phyloP scores from a whole-genome alignment of 1,140 invertebrate genomes.

The Druon quercuslanigerum region DNA sequence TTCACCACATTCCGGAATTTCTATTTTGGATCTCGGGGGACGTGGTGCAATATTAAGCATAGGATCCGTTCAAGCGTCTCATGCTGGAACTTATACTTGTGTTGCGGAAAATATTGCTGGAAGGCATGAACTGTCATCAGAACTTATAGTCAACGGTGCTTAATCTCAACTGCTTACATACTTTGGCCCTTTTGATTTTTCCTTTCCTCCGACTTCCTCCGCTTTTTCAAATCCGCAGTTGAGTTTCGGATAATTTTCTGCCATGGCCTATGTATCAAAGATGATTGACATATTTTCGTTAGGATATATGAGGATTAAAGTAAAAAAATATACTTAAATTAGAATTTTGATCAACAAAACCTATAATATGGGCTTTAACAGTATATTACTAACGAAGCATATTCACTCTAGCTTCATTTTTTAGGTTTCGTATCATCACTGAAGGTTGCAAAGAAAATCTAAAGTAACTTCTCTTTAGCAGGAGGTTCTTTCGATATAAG shows the following conservation, averaged over 20 bases:
- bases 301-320: no score
- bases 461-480: not conserved
- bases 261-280: slow-evolving; percentile 10
- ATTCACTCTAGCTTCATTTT: no score
- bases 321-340: no score
- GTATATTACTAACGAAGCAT: no score
- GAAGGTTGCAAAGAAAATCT: no score
- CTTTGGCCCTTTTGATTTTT: slow-evolving; percentile 50
- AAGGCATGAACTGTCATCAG: slow-evolving; percentile 78
- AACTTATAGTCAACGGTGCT: slow-evolving; percentile 84
- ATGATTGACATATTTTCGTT: slow-evolving; percentile 31
- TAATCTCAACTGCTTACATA: slow-evolving; percentile 45
- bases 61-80: slow-evolving; percentile 81
- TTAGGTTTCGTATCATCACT: no score
- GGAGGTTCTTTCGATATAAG: not conserved
- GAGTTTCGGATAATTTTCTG: not conserved
- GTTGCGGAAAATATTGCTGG: slow-evolving; percentile 85
- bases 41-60: slow-evolving; percentile 84
- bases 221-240: slow-evolving; percentile 36
- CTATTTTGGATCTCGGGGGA: slow-evolving; percentile 80
- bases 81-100: slow-evolving; percentile 90
- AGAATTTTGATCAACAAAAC: no score
- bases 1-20: slow-evolving; percentile 78
- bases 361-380: no score
- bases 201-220: slow-evolving; percentile 73